Evolutionary conservation across 2,113 vertebrate genomes (phyloP).

Genomic region (Heterochromis multidens): DNA sequence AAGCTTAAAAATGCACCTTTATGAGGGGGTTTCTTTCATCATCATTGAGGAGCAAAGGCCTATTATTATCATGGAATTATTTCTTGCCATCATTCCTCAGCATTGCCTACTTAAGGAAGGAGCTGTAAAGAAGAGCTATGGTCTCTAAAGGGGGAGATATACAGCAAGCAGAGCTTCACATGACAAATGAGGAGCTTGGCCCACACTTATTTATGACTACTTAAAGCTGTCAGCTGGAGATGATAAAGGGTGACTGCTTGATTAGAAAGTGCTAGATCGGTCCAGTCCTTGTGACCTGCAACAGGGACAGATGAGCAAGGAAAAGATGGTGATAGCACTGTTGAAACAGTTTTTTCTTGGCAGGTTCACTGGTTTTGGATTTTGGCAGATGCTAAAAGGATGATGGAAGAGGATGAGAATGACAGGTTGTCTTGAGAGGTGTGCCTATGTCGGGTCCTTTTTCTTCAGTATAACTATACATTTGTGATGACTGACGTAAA

Average conservation of each 20-base stretch:
- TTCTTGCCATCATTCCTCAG: conserved; percentile 60
- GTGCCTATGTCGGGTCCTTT: not conserved
- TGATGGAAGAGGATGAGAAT: conserved; percentile 9
- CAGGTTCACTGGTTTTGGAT: conserved; percentile 17
- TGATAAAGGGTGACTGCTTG: conserved; percentile 71
- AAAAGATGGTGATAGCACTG: conserved; percentile 1
- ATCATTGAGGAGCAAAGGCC: conserved; percentile 39
- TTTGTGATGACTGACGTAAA: conserved; percentile 9
- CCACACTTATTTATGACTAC: conserved; percentile 70
- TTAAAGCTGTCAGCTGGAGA: conserved; percentile 66
- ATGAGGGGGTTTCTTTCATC: conserved; percentile 35
- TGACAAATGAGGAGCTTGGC: conserved; percentile 65
- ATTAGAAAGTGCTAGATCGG: conserved; percentile 66
- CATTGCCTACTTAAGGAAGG: conserved; percentile 56
- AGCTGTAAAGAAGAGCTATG: conserved; percentile 70
- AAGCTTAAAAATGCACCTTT: conserved; percentile 57
- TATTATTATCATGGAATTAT: conserved; percentile 69
- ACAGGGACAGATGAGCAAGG: conserved; percentile 49
- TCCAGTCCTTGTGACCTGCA: conserved; percentile 33
- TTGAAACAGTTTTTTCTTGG: conserved; percentile 9
- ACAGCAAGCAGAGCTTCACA: conserved; percentile 44
- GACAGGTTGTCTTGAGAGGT: conserved; percentile 4
- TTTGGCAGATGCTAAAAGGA: conserved; percentile 11
- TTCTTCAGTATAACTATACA: conserved; percentile 1
- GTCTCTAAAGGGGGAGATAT: conserved; percentile 61